Percentiles rank a stretch among this genome's conserved stretches.
Conservation (phyloP, 2,113 vertebrate species). For the Rhynchomys soricoides region DNA sequence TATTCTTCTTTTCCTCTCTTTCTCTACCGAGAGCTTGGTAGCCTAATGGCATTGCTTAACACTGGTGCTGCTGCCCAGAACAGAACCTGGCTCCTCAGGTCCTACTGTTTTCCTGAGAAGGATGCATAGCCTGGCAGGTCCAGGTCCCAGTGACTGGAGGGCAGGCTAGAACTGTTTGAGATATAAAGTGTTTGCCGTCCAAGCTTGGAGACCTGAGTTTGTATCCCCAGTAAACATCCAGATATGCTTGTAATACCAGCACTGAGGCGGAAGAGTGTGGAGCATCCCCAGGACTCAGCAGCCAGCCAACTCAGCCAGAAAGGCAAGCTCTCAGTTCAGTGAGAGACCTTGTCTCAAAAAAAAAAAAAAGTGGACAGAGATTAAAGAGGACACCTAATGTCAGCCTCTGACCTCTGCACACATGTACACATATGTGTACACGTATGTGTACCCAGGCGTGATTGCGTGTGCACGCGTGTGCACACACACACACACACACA, state of each 20-base stretch:
- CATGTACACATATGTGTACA: neutral
- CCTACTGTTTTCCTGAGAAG: neutral
- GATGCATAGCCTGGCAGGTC: rapidly evolving
- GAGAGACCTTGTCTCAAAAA: neutral
- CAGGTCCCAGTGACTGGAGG: too few relatives aligned
- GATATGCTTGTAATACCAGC: neutral
- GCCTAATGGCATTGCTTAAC: neutral
- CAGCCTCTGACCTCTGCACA: neutral
- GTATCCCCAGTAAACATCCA: neutral
- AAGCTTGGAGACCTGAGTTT: neutral
- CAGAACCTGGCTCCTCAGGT: neutral
- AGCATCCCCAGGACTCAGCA: neutral
- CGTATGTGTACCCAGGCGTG: too few relatives aligned
- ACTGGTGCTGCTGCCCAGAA: neutral
- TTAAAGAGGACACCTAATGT: neutral
- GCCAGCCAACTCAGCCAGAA: neutral
- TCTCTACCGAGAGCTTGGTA: neutral
- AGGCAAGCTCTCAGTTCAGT: neutral
- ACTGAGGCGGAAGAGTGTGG: rapidly evolving
- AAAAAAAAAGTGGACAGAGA: neutral
- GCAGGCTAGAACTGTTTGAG: neutral
- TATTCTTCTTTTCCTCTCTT: neutral
- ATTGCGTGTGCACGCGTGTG: too few relatives aligned
- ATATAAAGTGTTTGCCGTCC: neutral
- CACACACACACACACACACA: neutral